These are phyloP conservation scores for Germaria angustata DNA, from an alignment of 2,888 invertebrate species.

Conservation along the genomic window DNA sequence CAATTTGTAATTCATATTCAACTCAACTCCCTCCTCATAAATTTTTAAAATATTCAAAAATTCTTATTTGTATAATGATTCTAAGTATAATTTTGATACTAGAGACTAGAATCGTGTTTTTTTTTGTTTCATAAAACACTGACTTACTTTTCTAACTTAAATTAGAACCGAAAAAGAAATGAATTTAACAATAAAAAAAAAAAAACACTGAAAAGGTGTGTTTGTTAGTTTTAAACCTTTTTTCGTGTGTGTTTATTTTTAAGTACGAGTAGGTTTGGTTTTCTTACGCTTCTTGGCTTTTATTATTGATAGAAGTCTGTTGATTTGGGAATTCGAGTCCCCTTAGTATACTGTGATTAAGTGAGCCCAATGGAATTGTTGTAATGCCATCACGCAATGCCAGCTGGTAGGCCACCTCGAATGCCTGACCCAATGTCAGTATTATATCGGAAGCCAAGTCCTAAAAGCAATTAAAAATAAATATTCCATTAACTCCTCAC, in stretches of 20 bases:
- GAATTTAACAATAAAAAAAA: slow-evolving; percentile 5
- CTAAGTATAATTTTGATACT: slow-evolving; percentile 21
- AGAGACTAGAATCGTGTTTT: slow-evolving; percentile 53
- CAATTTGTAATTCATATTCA: slow-evolving; percentile 29
- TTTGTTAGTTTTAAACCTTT: slow-evolving; percentile 29
- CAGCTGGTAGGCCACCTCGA: slow-evolving; percentile 98
- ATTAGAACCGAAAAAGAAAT: slow-evolving; percentile 12
- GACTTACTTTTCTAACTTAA: slow-evolving; percentile 47
- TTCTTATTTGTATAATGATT: slow-evolving; percentile 22
- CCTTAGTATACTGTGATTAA: slow-evolving; percentile 54
- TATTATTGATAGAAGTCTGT: slow-evolving; percentile 37
- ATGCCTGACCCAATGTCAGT: slow-evolving; percentile 96
- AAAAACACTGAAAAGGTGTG: not conserved
- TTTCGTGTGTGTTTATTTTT: too few relatives aligned
- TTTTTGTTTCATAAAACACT: slow-evolving; percentile 21
- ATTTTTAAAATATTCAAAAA: slow-evolving; percentile 6
- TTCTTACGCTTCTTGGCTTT: slow-evolving; percentile 65
- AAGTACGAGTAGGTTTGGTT: slow-evolving; percentile 54
- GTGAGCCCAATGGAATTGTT: slow-evolving; percentile 42
- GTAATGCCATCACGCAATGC: slow-evolving; percentile 82
- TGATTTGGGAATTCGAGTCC: slow-evolving; percentile 48
- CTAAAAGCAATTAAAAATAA: slow-evolving; percentile 81
- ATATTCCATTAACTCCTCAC: not conserved
- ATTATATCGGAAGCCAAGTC: slow-evolving; percentile 98
- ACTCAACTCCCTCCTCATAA: not conserved